These are phyloP conservation scores for Lerema accius DNA, from an alignment of 1,140 invertebrate genomes.

Conservation along the genomic window DNA sequence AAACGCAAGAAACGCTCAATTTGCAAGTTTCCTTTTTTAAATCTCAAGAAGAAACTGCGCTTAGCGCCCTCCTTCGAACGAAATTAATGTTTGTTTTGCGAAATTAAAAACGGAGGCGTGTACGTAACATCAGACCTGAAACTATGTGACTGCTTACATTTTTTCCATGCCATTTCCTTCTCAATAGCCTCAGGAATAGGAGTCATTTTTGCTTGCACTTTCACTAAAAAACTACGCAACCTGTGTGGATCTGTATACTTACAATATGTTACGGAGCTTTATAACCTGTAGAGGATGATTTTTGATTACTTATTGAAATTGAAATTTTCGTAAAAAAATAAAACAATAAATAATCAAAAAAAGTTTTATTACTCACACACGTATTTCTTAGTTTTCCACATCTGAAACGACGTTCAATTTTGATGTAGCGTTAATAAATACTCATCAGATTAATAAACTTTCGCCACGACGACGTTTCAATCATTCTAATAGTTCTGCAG, in stretches of 20 bases:
- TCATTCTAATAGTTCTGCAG: too few relatives aligned
- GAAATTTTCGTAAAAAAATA: conserved; percentile 41
- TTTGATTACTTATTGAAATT: conserved; percentile 51
- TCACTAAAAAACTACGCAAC: neutral
- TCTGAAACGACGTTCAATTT: too few relatives aligned
- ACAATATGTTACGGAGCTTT: conserved; percentile 34
- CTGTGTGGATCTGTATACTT: conserved; percentile 12
- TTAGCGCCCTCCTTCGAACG: conserved; percentile 51
- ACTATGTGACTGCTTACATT: conserved; percentile 12
- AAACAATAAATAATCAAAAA: too few relatives aligned
- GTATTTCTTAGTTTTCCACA: too few relatives aligned
- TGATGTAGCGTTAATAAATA: too few relatives aligned
- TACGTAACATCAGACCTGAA: conserved; percentile 37
- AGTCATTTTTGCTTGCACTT: neutral
- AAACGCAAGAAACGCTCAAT: conserved; percentile 25
- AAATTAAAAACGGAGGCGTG: conserved; percentile 65
- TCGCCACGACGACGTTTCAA: too few relatives aligned
- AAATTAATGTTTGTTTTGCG: conserved; percentile 74
- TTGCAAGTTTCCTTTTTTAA: conserved; percentile 35
- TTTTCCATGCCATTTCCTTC: conserved; percentile 1
- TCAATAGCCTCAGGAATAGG: neutral
- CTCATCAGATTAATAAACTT: too few relatives aligned
- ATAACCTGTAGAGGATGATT: conserved; percentile 36
- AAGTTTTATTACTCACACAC: too few relatives aligned
- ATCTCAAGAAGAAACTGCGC: conserved; percentile 33